A percentile compares a stretch with the other conserved stretches of the same genome.
Conservation (phyloP, 1,140 invertebrate genomes). For the Psilanteris sp. region DNA sequence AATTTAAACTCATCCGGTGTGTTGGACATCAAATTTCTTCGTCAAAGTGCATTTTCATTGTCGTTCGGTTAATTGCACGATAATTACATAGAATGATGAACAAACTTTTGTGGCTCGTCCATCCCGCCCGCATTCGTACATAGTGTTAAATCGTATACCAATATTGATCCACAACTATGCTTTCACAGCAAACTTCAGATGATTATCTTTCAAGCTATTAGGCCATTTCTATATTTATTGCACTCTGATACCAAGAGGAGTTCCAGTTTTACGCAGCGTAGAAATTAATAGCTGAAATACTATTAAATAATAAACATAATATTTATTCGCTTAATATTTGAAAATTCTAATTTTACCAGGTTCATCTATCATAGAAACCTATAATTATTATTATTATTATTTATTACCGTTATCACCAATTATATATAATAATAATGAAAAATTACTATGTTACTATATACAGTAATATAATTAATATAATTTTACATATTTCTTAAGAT, state of each 20-base stretch:
- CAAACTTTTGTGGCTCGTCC: constrained; percentile 60
- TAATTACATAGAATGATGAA: constrained; percentile 68
- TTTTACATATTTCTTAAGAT: too few species aligned
- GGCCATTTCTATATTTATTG: constrained; percentile 55
- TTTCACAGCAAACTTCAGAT: constrained; percentile 55
- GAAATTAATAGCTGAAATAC: constrained; percentile 14
- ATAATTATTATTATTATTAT: too few species aligned
- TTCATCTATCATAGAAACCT: too few species aligned
- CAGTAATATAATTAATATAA: too few species aligned
- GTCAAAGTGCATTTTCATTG: constrained; percentile 66
- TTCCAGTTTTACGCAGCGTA: constrained; percentile 6
- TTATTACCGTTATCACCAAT: too few species aligned
- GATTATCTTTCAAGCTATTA: constrained; percentile 55
- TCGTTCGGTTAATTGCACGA: constrained; percentile 70
- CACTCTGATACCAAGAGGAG: constrained; percentile 37
- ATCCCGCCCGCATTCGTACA: constrained; percentile 52
- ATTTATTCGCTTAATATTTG: too few species aligned
- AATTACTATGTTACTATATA: too few species aligned
- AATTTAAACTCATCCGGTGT: constrained; percentile 65
- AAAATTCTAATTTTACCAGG: too few species aligned
- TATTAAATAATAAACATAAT: constrained; percentile 20
- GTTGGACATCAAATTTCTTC: constrained; percentile 60
- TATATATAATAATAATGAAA: too few species aligned
- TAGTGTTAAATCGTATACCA: constrained; percentile 60
- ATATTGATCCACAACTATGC: constrained; percentile 57